phyloP scores from a whole-genome alignment of 2,797 vertebrate genomes.

The Etheostoma perlongum region DNA sequence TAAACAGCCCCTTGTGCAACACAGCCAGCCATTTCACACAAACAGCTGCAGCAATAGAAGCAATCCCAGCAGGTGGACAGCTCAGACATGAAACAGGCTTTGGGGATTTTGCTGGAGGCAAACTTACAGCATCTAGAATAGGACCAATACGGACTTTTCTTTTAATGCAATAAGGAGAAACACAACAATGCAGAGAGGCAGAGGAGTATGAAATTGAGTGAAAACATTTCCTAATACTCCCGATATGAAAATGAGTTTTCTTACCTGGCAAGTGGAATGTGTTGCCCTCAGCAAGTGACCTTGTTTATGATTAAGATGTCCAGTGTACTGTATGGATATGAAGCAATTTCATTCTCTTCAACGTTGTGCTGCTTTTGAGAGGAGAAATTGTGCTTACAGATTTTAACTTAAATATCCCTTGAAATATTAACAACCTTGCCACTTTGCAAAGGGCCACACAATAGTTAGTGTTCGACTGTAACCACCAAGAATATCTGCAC shows the following conservation, averaged over 20 bases:
- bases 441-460: background rate
- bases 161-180: slow-evolving; percentile 33
- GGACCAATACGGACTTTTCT: slow-evolving; percentile 29
- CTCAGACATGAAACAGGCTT: slow-evolving; percentile 44
- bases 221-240: slow-evolving; percentile 44
- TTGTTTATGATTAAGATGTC: slow-evolving; percentile 44
- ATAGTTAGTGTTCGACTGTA: slow-evolving; percentile 20
- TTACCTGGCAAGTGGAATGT: slow-evolving; percentile 51
- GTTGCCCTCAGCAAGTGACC: slow-evolving; percentile 51
- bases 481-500: slow-evolving; percentile 45
- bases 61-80: slow-evolving; percentile 53
- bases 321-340: background rate
- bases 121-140: slow-evolving; percentile 46
- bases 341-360: slow-evolving; percentile 36
- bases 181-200: slow-evolving; percentile 30
- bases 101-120: slow-evolving; percentile 23
- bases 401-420: slow-evolving; percentile 26
- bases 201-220: slow-evolving; percentile 55
- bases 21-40: slow-evolving; percentile 32
- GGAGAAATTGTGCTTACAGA: slow-evolving; percentile 11
- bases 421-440: slow-evolving; percentile 21
- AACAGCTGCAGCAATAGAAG: slow-evolving; percentile 56
- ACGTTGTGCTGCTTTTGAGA: slow-evolving; percentile 10
- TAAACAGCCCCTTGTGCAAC: slow-evolving; percentile 34
- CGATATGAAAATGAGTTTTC: slow-evolving; percentile 59